Conservation (phyloP, 2,113 vertebrate genomes). For the Macrotus californicus region DNA sequence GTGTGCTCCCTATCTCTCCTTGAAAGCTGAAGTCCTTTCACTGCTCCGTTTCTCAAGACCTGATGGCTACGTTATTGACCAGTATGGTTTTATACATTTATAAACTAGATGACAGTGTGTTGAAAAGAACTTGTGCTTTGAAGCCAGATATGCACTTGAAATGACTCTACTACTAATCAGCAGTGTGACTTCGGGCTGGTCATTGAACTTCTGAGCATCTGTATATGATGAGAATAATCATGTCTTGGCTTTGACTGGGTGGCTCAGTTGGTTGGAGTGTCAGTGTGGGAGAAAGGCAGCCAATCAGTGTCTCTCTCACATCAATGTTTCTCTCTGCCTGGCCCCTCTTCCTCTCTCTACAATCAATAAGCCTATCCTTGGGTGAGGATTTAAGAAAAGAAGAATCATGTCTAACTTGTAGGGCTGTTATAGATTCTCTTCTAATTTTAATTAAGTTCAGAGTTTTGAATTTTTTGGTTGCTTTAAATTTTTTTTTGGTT, state of each 20-base stretch:
- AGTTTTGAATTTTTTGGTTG: background rate
- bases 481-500: background rate
- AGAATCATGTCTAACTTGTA: background rate
- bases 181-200: background rate
- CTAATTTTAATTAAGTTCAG: background rate
- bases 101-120: background rate
- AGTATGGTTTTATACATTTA: background rate
- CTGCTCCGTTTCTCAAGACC: background rate
- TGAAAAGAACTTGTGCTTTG: background rate
- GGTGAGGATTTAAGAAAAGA: no score
- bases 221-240: background rate
- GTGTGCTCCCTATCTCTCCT: background rate
- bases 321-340: no score
- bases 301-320: no score
- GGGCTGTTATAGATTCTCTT: background rate
- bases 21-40: background rate
- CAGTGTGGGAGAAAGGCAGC: no score
- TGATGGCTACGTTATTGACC: background rate
- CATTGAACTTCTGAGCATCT: background rate
- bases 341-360: no score
- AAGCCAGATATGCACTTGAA: background rate
- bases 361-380: no score
- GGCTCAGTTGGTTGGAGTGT: no score
- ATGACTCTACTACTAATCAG: background rate
- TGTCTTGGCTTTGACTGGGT: background rate